These are phyloP conservation scores for Falcaria lacertinaria DNA, from an alignment of 2,888 invertebrate species.

Conservation along the genomic window DNA sequence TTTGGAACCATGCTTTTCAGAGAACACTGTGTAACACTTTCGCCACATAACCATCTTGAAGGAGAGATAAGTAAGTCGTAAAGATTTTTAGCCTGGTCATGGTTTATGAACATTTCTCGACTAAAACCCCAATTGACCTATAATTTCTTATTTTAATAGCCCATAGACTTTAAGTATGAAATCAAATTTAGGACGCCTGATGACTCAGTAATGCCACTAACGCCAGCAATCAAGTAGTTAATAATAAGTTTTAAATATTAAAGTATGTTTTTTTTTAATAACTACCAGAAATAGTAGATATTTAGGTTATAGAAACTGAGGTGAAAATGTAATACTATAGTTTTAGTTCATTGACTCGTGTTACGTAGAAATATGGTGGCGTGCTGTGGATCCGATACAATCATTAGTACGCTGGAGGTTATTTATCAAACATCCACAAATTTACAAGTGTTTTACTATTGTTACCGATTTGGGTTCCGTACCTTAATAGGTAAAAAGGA, in stretches of 20 bases:
- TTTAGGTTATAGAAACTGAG: too few relatives aligned
- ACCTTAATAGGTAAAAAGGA: too few relatives aligned
- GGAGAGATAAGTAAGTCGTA: background rate
- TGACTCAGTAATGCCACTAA: background rate
- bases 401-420: background rate
- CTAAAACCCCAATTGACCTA: background rate
- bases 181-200: background rate
- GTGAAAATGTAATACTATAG: background rate
- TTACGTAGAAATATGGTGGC: slow-evolving; percentile 19
- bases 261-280: too few relatives aligned
- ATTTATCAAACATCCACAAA: background rate
- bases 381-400: slow-evolving; percentile 19
- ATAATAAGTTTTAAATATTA: too few relatives aligned
- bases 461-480: too few relatives aligned
- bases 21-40: background rate
- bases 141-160: background rate
- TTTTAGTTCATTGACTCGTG: slow-evolving; percentile 24
- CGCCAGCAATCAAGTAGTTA: too few relatives aligned
- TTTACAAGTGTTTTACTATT: too few relatives aligned
- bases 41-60: background rate
- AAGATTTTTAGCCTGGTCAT: background rate
- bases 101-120: background rate
- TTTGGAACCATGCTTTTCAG: background rate
- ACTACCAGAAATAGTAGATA: too few relatives aligned
- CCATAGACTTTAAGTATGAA: background rate